These are phyloP conservation scores for Sceliomorpha sp. DNA, from an alignment of 2,888 invertebrate species.

Conservation along the genomic window DNA sequence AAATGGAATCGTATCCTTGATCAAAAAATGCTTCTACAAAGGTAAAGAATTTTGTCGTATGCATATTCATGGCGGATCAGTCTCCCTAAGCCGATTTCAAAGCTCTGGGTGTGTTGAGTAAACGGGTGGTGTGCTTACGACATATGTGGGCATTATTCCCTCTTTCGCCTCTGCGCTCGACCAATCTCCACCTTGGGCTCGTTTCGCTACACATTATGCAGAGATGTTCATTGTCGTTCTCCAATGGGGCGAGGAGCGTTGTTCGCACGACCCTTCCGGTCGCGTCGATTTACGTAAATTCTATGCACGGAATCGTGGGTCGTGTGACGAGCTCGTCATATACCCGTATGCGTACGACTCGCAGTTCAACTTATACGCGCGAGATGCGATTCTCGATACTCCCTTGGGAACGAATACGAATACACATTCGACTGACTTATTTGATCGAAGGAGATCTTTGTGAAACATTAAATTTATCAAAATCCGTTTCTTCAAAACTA, in stretches of 20 bases:
- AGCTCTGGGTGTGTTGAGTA: conserved; percentile 23
- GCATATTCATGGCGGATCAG: conserved; percentile 52
- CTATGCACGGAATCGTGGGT: conserved; percentile 51
- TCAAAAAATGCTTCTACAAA: too few relatives aligned
- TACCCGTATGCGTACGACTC: conserved; percentile 10
- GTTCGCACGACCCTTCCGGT: conserved; percentile 54
- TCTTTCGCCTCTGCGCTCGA: conserved; percentile 30
- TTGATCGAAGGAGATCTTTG: too few relatives aligned
- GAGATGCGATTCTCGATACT: conserved; percentile 23
- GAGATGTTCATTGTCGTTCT: conserved; percentile 52
- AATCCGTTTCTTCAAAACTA: too few relatives aligned
- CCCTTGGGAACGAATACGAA: conserved; percentile 3
- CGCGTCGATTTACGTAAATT: conserved; percentile 64
- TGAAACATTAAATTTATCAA: too few relatives aligned
- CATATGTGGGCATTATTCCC: conserved; percentile 48
- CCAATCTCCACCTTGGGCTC: conserved; percentile 48
- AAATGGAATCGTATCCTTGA: too few relatives aligned
- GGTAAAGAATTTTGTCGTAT: conserved; percentile 19
- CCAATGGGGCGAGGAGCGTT: conserved; percentile 54
- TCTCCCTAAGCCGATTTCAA: conserved; percentile 40
- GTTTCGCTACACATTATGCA: conserved; percentile 53
- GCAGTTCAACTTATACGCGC: conserved; percentile 24
- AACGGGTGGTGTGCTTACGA: conserved; percentile 40
- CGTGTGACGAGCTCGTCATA: conserved; percentile 33
- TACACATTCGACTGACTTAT: too few relatives aligned